Conservation (phyloP, 2,113 vertebrate species). For the Forbesichthys papilliferus region DNA sequence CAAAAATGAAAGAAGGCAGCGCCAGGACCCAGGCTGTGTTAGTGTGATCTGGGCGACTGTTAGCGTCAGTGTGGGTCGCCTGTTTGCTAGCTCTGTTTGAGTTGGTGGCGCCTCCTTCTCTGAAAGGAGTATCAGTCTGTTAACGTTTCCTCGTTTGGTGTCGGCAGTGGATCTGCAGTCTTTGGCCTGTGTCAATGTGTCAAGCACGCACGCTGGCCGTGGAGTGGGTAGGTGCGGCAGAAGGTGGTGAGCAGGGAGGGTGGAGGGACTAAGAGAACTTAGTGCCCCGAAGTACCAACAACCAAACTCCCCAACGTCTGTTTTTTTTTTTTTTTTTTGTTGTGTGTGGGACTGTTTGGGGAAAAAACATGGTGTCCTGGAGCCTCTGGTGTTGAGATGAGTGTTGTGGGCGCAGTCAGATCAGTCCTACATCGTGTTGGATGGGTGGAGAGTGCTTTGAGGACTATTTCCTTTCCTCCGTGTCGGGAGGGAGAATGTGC, state of each 20-base stretch:
- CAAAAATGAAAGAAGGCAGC: conserved; percentile 15
- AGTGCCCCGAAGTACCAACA: conserved; percentile 49
- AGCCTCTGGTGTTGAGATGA: conserved; percentile 58
- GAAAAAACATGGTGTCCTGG: conserved; percentile 42
- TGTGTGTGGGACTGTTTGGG: conserved; percentile 43
- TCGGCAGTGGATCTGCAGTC: conserved; percentile 38
- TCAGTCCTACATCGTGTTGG: conserved; percentile 66
- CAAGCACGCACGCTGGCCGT: conserved; percentile 21
- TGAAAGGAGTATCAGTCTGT: conserved; percentile 47
- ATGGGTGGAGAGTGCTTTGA: conserved; percentile 49
- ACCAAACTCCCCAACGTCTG: conserved; percentile 35
- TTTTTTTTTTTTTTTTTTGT: not conserved
- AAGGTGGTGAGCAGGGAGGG: conserved; percentile 11
- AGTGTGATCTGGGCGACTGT: conserved; percentile 27
- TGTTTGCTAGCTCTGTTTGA: conserved; percentile 53
- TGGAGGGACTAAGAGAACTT: conserved; percentile 68
- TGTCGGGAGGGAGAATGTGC: conserved; percentile 41
- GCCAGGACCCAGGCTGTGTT: conserved; percentile 12
- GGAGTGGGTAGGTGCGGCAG: conserved; percentile 9
- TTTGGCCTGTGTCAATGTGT: conserved; percentile 60
- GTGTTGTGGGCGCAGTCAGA: conserved; percentile 49
- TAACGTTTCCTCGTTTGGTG: conserved; percentile 48
- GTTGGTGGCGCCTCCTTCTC: conserved; percentile 44
- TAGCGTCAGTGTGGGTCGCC: conserved; percentile 51
- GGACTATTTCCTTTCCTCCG: conserved; percentile 20